Base-by-base conservation (phyloP, 2,113 vertebrate species). In the Phocoena phocoena region DNA sequence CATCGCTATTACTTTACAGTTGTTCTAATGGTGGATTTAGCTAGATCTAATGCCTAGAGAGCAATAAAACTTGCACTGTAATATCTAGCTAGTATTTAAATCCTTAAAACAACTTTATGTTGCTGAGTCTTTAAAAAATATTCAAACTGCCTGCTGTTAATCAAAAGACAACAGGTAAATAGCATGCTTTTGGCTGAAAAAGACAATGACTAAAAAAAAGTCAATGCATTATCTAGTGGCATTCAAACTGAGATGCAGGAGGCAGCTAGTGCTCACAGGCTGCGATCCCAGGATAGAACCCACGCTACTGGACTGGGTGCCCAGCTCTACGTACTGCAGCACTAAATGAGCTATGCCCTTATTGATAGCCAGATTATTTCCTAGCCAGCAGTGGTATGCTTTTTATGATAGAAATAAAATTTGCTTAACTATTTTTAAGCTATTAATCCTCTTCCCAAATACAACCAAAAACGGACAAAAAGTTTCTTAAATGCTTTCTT, bases 61-160 rank as follows among this genome's bases (percentile, higher is more conserved):
- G 44, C 63, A 97, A 68, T 68, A 97, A 95, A 90, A 74, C 13
- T 62, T 55, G 12, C 58, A 82, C 68, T 97, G 86, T 92, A 95
- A 15, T 81, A 86, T 60, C 33, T 90, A 67, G 7, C 14, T 85
- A 79, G 50, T n/a, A 82, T 76, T 94, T 79, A 92, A 74, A 33
- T 60, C 28, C 76, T 93, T 71, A 60, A 62, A 86, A 58, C 80
- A 67, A 68, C 50, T 71, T n/a, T n/a, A 83, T 36, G 7, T 25
- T 87, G 58, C 41, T 95, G 44, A 96, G 23, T 85, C 47, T 87
- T 63, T 74, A 28, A 65, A 93, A 92, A 93, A 83, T 76, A 86
- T 38, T 38, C 93, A 83, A 85, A 90, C 41, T 53, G 81, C 14
- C 15, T 88, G 31, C 5, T 81, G 6, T 74, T 80, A 80, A 73